These are phyloP conservation scores for Myotis davidii DNA, from an alignment of 2,113 vertebrate species.

Conservation along the genomic window DNA sequence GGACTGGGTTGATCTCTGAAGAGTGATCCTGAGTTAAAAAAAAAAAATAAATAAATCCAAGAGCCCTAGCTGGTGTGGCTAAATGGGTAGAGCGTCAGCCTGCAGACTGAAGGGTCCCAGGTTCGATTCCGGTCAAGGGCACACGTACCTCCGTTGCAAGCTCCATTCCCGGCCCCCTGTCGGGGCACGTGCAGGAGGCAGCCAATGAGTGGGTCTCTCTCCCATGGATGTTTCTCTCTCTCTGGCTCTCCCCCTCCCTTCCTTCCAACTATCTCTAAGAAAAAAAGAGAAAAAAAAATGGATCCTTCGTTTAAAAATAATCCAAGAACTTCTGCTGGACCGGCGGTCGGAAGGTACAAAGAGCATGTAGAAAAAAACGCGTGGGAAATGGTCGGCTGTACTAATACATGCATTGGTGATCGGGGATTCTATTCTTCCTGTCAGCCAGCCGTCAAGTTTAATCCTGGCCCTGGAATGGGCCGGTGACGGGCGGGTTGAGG, in stretches of 20 bases:
- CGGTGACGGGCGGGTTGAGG: slow-evolving; percentile 67
- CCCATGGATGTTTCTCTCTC: too few relatives aligned
- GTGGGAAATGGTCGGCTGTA: slow-evolving; percentile 67
- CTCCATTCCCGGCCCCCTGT: too few relatives aligned
- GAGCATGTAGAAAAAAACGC: slow-evolving; percentile 56
- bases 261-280: too few relatives aligned
- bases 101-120: too few relatives aligned
- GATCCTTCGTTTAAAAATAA: neutral
- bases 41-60: neutral
- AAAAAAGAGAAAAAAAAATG: too few relatives aligned
- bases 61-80: too few relatives aligned
- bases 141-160: too few relatives aligned
- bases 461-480: slow-evolving; percentile 65
- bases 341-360: slow-evolving; percentile 40
- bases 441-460: slow-evolving; percentile 81
- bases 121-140: too few relatives aligned
- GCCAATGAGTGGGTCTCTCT: too few relatives aligned
- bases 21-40: neutral
- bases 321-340: neutral
- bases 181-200: too few relatives aligned
- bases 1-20: neutral
- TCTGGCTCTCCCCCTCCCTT: too few relatives aligned
- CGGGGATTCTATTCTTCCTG: slow-evolving; percentile 79
- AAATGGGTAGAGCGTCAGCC: too few relatives aligned
- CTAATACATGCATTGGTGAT: slow-evolving; percentile 56